Evolutionary conservation across 1,140 invertebrate genomes (phyloP), one percentile per base, ranked within the genome.

Genomic region (Cyphomyrmex costatus): DNA sequence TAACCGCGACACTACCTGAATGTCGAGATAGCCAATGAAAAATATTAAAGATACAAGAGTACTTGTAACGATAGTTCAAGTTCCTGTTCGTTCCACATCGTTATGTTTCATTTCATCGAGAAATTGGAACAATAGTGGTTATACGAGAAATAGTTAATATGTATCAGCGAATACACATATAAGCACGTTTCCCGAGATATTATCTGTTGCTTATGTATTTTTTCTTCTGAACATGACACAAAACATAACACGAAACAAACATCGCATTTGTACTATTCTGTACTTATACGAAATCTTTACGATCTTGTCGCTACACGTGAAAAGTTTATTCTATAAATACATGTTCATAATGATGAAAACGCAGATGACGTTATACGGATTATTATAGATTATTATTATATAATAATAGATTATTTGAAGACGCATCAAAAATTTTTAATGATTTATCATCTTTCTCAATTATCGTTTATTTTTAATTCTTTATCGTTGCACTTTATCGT

Each of bases 121-220:
- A 53, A 49, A 56, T 27, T 21, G 30, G 19, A 61, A 85, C 73
- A 88, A 76, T 51, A n/a, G 30, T 30, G 66, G 19, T 88, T 53
- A 14, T 36, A 49, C 21, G 21, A 80, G 1, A n/a, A n/a, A 2
- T 27, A 16, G 19, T 1, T 24, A 78, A 78, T 14, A 49, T 14
- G 27, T 58, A 14, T 49, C 8, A 80, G 27, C 21, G 21, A 68
- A 53, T 30, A 27, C 36, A 27, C 27, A 36, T 80, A 24, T 49
- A 79, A 66, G 51, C 27, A 19, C 76, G 10, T 66, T 66, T 60
- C 14, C 10, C n/a, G 14, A 51, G 14, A 61, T 53, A 51, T 66
- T 80, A 68, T 80, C 77, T 53, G 61, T 1, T 68, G 33, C 30
- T 80, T 80, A 68, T n/a, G n/a, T 53, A 16, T 51, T 79, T 51